These are phyloP conservation scores for Apis cerana DNA, from an alignment of 1,140 invertebrate species.

Conservation along the genomic window DNA sequence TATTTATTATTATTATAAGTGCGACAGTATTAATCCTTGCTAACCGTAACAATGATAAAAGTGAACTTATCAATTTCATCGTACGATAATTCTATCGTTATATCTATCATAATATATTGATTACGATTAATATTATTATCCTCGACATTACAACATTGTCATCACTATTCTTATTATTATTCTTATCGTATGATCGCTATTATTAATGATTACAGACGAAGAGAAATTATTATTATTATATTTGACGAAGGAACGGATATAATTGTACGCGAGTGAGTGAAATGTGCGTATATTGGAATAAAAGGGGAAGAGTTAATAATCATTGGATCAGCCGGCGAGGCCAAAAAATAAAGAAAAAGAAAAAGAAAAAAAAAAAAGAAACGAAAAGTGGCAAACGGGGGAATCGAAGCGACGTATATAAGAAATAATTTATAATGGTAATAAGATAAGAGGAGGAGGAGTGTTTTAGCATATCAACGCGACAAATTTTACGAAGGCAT, in stretches of 20 bases:
- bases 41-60: conserved; percentile 50
- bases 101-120: neutral
- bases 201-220: neutral
- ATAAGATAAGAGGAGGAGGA: conserved; percentile 65
- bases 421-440: conserved; percentile 59
- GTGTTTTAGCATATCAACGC: conserved; percentile 80
- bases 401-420: conserved; percentile 32
- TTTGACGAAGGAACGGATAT: neutral
- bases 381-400: conserved; percentile 15
- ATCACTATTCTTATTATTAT: conserved; percentile 7
- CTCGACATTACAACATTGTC: neutral
- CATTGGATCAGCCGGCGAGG: neutral
- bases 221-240: neutral
- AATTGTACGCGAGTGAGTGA: neutral
- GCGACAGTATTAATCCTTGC: conserved; percentile 76
- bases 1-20: conserved; percentile 70
- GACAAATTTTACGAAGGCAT: conserved; percentile 73
- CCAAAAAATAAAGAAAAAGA: neutral
- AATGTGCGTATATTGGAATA: too few species aligned
- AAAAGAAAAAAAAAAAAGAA: neutral
- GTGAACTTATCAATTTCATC: conserved; percentile 34
- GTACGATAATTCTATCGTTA: neutral
- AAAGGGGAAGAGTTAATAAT: neutral
- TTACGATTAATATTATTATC: neutral
- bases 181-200: conserved; percentile 36